Conservation (phyloP, 37 sponge, comb jelly and placozoan genomes). For the Chondrilla cf. caribensis region DNA sequence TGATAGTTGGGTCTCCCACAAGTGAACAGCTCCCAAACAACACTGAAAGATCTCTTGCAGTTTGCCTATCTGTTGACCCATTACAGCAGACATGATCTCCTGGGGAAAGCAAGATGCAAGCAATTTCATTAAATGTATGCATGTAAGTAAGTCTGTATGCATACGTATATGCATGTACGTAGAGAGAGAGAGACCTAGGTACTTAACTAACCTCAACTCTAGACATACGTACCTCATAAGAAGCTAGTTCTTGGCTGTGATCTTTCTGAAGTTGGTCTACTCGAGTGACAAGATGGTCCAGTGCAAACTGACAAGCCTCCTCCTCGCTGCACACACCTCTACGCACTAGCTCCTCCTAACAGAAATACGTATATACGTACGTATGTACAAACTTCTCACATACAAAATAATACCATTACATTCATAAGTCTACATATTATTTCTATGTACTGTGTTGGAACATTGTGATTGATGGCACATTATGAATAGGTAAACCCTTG, state of each 20-base stretch:
- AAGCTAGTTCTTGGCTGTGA: too few relatives aligned
- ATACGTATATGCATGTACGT: too few relatives aligned
- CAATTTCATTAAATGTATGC: not conserved
- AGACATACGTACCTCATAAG: not conserved
- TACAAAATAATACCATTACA: too few relatives aligned
- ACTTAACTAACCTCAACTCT: too few relatives aligned
- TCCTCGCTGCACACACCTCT: constrained; percentile 8
- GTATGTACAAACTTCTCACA: not conserved
- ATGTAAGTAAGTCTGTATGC: too few relatives aligned
- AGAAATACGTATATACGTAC: not conserved
- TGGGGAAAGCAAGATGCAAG: not conserved
- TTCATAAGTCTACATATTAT: too few relatives aligned
- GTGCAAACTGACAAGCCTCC: constrained; percentile 24
- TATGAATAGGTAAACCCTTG: too few relatives aligned
- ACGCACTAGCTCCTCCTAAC: not conserved
- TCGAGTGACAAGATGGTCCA: constrained; percentile 57
- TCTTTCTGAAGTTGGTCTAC: constrained; percentile 31
- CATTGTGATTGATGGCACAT: not conserved
- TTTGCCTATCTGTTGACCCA: constrained; percentile 35
- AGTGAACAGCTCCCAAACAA: constrained; percentile 63
- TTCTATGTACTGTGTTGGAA: not conserved
- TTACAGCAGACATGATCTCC: constrained; percentile 32
- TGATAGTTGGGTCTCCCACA: constrained; percentile 58
- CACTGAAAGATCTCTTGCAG: constrained; percentile 57
- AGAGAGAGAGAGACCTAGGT: too few relatives aligned